These are phyloP conservation scores for Cyanoderma ruficeps DNA, from an alignment of 2,113 vertebrate species.

Conservation along the genomic window DNA sequence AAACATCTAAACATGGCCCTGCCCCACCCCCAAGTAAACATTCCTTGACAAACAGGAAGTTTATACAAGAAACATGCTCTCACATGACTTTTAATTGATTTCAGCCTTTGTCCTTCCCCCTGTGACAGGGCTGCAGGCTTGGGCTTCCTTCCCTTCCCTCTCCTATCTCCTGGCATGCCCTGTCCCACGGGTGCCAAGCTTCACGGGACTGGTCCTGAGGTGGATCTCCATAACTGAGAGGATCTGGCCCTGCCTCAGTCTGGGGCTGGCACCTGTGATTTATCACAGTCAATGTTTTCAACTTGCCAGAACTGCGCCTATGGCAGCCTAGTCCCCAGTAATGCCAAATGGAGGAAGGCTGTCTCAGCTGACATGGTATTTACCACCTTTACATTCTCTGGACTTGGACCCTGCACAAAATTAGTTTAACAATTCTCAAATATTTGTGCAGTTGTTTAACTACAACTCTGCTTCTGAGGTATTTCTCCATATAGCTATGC, in stretches of 20 bases:
- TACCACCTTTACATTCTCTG: background rate
- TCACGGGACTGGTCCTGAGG: fast-evolving
- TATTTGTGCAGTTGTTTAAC: background rate
- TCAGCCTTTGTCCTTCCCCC: background rate
- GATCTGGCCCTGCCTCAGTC: fast-evolving
- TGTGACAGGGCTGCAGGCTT: background rate
- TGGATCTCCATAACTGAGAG: background rate
- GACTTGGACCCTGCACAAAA: background rate
- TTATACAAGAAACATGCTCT: constrained; percentile 5
- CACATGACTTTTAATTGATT: background rate
- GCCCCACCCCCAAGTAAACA: background rate
- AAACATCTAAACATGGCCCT: background rate
- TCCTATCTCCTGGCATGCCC: background rate
- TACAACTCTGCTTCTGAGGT: background rate
- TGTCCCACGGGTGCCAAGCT: background rate
- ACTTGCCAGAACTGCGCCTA: background rate
- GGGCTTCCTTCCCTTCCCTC: background rate
- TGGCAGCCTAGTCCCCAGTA: background rate
- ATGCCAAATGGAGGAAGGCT: background rate
- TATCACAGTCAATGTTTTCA: fast-evolving
- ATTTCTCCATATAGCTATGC: background rate
- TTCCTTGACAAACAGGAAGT: constrained; percentile 2
- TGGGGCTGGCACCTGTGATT: background rate
- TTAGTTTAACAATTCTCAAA: background rate
- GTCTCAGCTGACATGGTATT: background rate